Base-by-base conservation (phyloP, 2,113 vertebrate genomes). In the Clarias magur region DNA sequence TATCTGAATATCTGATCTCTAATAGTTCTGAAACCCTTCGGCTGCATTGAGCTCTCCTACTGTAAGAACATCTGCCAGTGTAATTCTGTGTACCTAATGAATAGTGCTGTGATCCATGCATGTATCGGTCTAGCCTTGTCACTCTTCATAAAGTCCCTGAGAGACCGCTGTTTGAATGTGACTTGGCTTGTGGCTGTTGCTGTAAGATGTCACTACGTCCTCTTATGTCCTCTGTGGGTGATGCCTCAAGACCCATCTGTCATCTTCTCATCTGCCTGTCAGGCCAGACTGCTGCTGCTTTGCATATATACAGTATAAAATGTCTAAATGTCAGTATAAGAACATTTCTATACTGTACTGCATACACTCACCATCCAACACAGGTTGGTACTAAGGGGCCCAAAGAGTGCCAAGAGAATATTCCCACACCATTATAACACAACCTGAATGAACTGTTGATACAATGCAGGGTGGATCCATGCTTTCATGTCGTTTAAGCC, bases 211-310 rank as follows among this genome's bases (percentile, higher is more conserved):
- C 56, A 76, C 67, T n/a, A 30, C 19, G 25, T 85, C 76, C 82
- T 84, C 23, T 76, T 30, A 62, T 57, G 67, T 85, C 57, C 34
- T 88, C 79, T 87, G 78, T 88, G 87, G 83, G 76, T 80, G 59
- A 30, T 82, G 70, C 70, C 42, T 82, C 56, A 80, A 84, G 79
- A 78, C 56, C 86, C 53, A 88, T 85, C 88, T 89, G 86, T 87
- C 82, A 65, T n/a, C 57, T 17, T 70, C 48, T 87, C 63, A 80
- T 65, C 63, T 88, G 73, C 81, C 57, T 67, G 60, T 67, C 79
- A 59, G 53, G 4, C 78, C 56, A 34, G n/a, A n/a, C 59, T 25
- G 3, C 60, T 60, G 23, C 65, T 16, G 65, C 19, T 30, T 34
- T 59, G 10, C 65, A 82, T 25, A 54, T 19, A 34, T 8, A 21